phyloP scores from a whole-genome alignment of 2,888 invertebrate genomes.

The Imbricaverruca yamaguchii region DNA sequence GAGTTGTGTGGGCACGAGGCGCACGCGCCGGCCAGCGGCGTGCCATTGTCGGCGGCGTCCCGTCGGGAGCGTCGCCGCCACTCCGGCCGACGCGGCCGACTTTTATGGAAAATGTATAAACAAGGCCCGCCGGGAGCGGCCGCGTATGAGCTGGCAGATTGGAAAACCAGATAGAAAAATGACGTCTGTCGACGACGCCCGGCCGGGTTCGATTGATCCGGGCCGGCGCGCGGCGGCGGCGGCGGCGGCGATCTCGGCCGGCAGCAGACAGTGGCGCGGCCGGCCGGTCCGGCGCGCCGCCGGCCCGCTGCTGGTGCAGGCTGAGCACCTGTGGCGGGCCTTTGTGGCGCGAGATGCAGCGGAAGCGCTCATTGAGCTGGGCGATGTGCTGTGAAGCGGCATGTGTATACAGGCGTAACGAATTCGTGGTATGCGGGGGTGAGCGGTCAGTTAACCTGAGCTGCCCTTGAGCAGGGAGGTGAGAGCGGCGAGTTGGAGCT shows the following conservation, averaged over 20 bases:
- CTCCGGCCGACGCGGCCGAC: neutral
- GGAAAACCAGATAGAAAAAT: constrained; percentile 21
- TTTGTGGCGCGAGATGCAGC: too few species aligned
- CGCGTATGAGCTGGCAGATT: constrained; percentile 18
- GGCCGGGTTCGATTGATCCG: neutral
- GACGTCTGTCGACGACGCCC: neutral
- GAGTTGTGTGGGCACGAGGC: neutral
- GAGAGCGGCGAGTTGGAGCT: too few species aligned
- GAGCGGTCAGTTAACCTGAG: too few species aligned
- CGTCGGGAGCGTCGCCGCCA: neutral
- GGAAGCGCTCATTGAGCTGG: too few species aligned
- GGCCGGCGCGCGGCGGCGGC: neutral
- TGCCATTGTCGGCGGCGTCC: neutral
- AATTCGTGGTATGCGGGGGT: too few species aligned
- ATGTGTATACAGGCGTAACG: too few species aligned
- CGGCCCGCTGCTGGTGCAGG: too few species aligned
- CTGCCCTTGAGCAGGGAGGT: too few species aligned
- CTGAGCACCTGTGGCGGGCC: too few species aligned
- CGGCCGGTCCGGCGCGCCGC: neutral
- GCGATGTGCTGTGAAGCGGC: too few species aligned
- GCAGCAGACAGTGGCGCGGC: neutral
- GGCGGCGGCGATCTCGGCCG: neutral
- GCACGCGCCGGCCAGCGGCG: neutral
- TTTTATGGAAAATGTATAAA: constrained; percentile 20
- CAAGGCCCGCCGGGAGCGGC: neutral